phyloP scores from a whole-genome alignment of 2,888 invertebrate genomes.

The Lepidonotus clava region DNA sequence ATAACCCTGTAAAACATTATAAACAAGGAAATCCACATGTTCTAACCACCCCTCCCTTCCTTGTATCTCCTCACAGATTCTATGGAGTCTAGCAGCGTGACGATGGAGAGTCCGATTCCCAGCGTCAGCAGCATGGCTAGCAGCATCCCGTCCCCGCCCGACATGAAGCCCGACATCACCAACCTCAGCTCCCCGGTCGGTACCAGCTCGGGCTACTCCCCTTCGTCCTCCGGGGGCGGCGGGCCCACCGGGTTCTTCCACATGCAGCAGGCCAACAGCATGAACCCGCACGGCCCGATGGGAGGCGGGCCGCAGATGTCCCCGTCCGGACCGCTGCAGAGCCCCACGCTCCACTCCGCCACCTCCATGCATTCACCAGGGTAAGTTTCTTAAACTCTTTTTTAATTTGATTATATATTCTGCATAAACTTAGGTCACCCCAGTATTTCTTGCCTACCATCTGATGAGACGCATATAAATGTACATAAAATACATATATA shows the following conservation, averaged over 20 bases:
- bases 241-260: slow-evolving; percentile 33
- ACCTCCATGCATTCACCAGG: slow-evolving; percentile 58
- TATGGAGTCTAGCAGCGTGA: slow-evolving; percentile 53
- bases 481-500: too few relatives aligned
- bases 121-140: slow-evolving; percentile 29
- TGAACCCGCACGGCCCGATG: background rate
- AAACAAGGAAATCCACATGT: too few relatives aligned
- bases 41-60: background rate
- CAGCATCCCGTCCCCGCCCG: slow-evolving; percentile 51
- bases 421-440: too few relatives aligned
- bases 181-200: slow-evolving; percentile 24
- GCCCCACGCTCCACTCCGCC: slow-evolving; percentile 58
- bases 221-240: background rate
- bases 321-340: slow-evolving; percentile 56
- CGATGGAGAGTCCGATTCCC: slow-evolving; percentile 53
- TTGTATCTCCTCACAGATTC: slow-evolving; percentile 47
- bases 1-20: too few relatives aligned
- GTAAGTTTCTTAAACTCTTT: background rate
- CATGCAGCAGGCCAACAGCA: slow-evolving; percentile 37
- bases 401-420: too few relatives aligned
- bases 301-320: slow-evolving; percentile 33
- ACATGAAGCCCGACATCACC: slow-evolving; percentile 56
- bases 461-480: too few relatives aligned
- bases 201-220: slow-evolving; percentile 41
- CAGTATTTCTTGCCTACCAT: too few relatives aligned